Evolutionary conservation across 2,797 vertebrate genomes (phyloP), one percentile per base, ranked within the genome.

Genomic region (Leucoraja ocellata): DNA sequence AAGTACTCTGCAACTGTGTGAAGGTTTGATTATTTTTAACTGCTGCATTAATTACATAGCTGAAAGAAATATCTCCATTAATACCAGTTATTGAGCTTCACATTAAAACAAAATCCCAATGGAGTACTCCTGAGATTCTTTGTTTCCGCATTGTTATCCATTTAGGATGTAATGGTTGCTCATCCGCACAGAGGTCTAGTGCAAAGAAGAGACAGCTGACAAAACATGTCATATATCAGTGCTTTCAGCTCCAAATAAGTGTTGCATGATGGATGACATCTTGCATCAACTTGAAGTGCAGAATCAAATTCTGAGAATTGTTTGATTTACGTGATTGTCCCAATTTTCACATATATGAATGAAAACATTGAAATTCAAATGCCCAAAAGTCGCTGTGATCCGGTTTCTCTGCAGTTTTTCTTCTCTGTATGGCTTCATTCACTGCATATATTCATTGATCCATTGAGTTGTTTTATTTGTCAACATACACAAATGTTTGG

Each of bases 71-170:
- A 78, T 16, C 16, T 11, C 14, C 9, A 36, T 81, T 25, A 54
- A 23, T 81, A 54, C 39, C 54, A 81, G 39, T 81, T 54, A 54
- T 39, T 81, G 39, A 81, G 39, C 18, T 81, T 4, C 8, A 54
- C 79, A 81, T 81, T 78, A 78, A 78, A 78, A 13, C 77, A 8
- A 81, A 23, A 81, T 81, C 79, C 79, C 39, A 54, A 81, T 81
- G 46, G 46, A 81, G 10, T 39, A n/a, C 11, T 39, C 28, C 77
- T 78, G 77, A 78, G n/a, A 32, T 78, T 32, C 14, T 36, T 32
- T 36, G n/a, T n/a, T 78, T 36, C 18, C 23, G 39, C 39, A 54
- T 54, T 54, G 16, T 16, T 80, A 39, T 39, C 5, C 39, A 16
- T 80, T 32, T 16, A 80, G 7, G 18, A 0, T 81, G 79, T 54